Conservation (phyloP, 2,113 vertebrate genomes). For the Mixornis gularis region DNA sequence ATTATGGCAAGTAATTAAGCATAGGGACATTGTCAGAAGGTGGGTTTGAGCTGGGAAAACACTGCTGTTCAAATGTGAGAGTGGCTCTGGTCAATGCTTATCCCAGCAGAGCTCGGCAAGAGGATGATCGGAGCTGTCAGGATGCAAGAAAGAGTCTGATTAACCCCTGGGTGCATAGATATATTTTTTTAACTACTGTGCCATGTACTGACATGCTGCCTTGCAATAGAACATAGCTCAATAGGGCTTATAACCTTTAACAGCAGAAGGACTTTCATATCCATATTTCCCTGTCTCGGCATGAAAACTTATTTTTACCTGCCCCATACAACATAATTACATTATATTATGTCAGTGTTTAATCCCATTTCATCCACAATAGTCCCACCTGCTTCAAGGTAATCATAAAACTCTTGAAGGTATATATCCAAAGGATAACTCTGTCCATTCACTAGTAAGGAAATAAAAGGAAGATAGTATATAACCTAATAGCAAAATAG, state of each 20-base stretch:
- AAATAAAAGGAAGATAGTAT: conserved; percentile 25
- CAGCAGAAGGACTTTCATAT: background rate
- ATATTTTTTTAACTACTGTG: background rate
- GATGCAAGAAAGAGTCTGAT: background rate
- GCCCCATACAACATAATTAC: background rate
- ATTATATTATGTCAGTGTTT: background rate
- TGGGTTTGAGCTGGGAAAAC: background rate
- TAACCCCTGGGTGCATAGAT: background rate
- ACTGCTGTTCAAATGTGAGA: background rate
- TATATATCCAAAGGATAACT: background rate
- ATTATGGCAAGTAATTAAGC: background rate
- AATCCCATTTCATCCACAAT: background rate
- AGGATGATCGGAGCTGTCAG: background rate
- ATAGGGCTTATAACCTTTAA: background rate
- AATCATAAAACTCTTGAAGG: background rate
- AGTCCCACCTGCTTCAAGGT: background rate
- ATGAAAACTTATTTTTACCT: background rate
- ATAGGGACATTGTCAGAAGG: background rate
- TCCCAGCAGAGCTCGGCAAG: background rate
- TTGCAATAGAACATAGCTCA: background rate
- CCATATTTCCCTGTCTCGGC: background rate
- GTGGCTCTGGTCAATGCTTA: background rate
- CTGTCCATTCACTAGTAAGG: background rate
- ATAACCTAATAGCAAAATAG: conserved; percentile 3
- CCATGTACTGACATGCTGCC: rapidly evolving